A percentile compares a stretch with the other conserved stretches of the same genome.
Conservation (phyloP, 1,140 invertebrate species). For the Trichomalopsis sarcophagae region DNA sequence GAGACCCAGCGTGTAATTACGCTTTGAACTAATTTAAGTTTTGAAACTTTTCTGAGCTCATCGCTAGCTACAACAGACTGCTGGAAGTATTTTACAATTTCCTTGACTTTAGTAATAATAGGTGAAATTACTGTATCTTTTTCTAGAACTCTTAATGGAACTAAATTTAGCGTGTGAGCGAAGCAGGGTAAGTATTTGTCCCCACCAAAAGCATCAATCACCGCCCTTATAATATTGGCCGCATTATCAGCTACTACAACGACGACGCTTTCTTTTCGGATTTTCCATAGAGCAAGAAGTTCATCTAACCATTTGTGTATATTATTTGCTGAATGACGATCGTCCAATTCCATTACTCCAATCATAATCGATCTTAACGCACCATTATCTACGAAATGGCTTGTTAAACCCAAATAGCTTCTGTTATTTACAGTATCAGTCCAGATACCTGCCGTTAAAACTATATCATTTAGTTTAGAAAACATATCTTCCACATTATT, state of each 20-base stretch:
- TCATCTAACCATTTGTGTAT: too few species aligned
- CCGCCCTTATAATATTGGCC: neutral
- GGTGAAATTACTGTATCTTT: neutral
- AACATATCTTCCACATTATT: too few species aligned
- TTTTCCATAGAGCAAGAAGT: neutral
- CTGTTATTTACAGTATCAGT: too few species aligned
- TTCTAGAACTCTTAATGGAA: neutral
- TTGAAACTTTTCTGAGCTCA: neutral
- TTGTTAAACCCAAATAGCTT: too few species aligned
- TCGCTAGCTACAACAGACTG: neutral
- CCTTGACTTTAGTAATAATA: neutral
- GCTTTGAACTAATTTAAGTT: slow-evolving; percentile 12
- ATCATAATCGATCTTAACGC: too few species aligned
- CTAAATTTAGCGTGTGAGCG: slow-evolving; percentile 10
- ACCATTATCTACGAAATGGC: too few species aligned
- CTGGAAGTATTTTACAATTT: neutral
- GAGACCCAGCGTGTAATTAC: neutral
- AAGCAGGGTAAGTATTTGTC: neutral
- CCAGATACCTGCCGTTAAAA: too few species aligned
- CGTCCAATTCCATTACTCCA: too few species aligned
- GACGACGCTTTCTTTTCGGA: neutral
- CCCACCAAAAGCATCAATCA: neutral
- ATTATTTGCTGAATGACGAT: too few species aligned
- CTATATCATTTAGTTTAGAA: too few species aligned
- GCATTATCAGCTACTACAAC: slow-evolving; percentile 2